phyloP scores from a whole-genome alignment of 2,888 invertebrate genomes.

The Eupithecia pulchellata region DNA sequence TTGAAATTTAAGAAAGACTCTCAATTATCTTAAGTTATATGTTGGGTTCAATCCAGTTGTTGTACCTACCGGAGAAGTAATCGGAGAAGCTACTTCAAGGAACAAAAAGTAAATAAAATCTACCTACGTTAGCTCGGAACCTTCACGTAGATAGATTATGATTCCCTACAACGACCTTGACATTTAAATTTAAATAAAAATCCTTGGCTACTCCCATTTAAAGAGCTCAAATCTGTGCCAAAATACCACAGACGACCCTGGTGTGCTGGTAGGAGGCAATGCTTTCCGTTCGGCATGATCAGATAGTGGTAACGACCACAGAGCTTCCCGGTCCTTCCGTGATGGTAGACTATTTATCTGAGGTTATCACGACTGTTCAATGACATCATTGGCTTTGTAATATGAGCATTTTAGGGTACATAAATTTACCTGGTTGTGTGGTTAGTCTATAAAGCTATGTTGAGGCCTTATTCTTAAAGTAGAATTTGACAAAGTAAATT shows the following conservation, averaged over 20 bases:
- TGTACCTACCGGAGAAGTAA: too few species aligned
- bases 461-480: too few species aligned
- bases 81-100: neutral
- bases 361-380: constrained; percentile 65
- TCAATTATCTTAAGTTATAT: neutral
- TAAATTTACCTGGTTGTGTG: constrained; percentile 23
- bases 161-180: neutral
- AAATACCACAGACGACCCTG: neutral
- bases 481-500: too few species aligned
- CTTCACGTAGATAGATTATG: neutral
- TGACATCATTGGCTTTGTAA: constrained; percentile 51
- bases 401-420: constrained; percentile 45
- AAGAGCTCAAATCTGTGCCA: neutral
- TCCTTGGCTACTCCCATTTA: neutral
- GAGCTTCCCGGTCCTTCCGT: constrained; percentile 56
- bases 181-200: constrained; percentile 1
- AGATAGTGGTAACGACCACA: constrained; percentile 36
- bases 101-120: neutral
- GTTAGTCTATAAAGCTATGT: neutral
- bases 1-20: neutral
- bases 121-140: neutral
- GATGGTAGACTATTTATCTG: constrained; percentile 62
- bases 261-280: constrained; percentile 32
- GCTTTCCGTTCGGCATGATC: constrained; percentile 39
- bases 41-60: too few species aligned